These are phyloP conservation scores for Drosophila obscura DNA, from an alignment of 1,140 invertebrate genomes.

Conservation along the genomic window DNA sequence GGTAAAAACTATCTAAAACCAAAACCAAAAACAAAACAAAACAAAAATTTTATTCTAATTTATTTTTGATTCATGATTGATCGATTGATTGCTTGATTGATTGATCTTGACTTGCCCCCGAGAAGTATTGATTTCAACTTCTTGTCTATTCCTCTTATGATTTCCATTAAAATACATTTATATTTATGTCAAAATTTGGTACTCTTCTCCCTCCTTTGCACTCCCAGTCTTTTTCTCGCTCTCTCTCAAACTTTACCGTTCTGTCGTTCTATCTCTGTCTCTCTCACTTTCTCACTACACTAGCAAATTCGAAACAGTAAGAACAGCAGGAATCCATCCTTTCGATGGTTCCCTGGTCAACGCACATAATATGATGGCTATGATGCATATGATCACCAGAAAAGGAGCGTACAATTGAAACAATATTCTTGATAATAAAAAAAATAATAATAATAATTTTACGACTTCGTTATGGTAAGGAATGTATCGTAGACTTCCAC, in stretches of 20 bases:
- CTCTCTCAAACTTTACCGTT: not conserved
- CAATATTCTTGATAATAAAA: too few species aligned
- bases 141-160: conserved; percentile 11
- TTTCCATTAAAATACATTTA: conserved; percentile 20
- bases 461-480: too few species aligned
- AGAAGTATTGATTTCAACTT: conserved; percentile 8
- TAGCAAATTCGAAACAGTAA: not conserved
- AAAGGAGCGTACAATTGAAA: too few species aligned
- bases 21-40: conserved; percentile 43
- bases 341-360: too few species aligned
- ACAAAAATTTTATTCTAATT: conserved; percentile 27
- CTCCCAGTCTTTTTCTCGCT: conserved; percentile 13
- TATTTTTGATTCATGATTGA: conserved; percentile 45
- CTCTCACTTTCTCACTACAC: conserved; percentile 2
- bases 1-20: conserved; percentile 65
- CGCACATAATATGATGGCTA: too few species aligned
- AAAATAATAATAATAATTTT: too few species aligned
- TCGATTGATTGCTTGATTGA: conserved; percentile 21
- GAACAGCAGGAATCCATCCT: not conserved
- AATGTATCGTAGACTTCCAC: too few species aligned
- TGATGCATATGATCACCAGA: too few species aligned
- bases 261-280: conserved; percentile 1
- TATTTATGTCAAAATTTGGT: conserved; percentile 14
- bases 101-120: conserved; percentile 9
- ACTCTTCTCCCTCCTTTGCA: conserved; percentile 1